Evolutionary conservation across 2,113 vertebrate species (phyloP).

Genomic region (Siphamia tubifer): DNA sequence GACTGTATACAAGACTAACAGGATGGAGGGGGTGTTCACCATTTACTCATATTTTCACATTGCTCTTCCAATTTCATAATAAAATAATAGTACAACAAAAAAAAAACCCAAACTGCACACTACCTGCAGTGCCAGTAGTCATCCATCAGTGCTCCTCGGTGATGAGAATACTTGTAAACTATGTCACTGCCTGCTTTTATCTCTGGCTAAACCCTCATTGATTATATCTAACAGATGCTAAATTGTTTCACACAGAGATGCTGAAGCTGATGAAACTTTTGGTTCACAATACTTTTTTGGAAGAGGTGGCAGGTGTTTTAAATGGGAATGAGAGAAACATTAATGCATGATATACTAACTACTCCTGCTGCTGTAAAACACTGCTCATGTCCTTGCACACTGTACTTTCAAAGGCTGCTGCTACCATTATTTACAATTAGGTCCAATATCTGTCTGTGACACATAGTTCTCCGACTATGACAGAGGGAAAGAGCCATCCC

Average conservation of each 20-base stretch:
- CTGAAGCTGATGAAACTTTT: constrained; percentile 3
- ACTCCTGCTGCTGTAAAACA: constrained; percentile 43
- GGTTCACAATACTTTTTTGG: background rate
- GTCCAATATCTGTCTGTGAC: constrained; percentile 43
- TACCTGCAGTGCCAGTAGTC: background rate
- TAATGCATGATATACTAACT: background rate
- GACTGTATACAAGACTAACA: constrained; percentile 14
- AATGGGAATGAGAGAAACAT: constrained; percentile 6
- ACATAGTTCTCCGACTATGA: background rate
- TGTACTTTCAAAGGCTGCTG: constrained; percentile 1
- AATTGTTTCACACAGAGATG: background rate
- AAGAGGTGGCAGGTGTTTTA: background rate
- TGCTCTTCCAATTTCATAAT: constrained; percentile 1
- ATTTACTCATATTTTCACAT: constrained; percentile 18
- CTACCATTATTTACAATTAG: constrained; percentile 63
- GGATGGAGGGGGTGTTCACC: background rate
- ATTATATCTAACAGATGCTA: background rate
- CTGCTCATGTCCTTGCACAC: constrained; percentile 11
- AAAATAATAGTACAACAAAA: background rate
- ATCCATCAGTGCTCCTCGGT: constrained; percentile 13
- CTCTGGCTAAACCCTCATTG: background rate
- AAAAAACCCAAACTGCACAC: background rate
- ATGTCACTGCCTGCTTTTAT: background rate
- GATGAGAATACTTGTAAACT: background rate
- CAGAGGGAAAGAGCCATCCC: background rate